Evolutionary conservation across 1,140 invertebrate genomes (phyloP).

Genomic region (Trachelipus rathkii): DNA sequence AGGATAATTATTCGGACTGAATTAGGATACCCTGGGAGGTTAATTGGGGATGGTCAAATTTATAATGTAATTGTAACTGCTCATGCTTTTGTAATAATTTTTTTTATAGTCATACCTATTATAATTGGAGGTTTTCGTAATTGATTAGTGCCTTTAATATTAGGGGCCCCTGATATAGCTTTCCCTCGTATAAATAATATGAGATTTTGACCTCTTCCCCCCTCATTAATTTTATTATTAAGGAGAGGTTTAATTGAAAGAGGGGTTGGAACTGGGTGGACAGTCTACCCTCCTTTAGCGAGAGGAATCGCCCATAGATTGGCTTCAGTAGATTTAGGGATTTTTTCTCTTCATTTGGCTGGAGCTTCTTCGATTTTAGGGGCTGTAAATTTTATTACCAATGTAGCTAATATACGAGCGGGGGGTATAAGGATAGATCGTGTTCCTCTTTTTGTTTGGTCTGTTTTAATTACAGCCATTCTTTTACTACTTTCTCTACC

Average conservation of each 20-base stretch:
- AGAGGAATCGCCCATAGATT: slow-evolving; percentile 45
- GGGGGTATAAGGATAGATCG: no score
- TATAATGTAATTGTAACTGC: slow-evolving; percentile 69
- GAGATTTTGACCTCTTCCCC: slow-evolving; percentile 67
- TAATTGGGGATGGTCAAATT: slow-evolving; percentile 64
- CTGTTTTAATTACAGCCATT: no score
- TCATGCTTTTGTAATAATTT: no score
- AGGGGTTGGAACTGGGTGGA: slow-evolving; percentile 58
- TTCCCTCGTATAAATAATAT: slow-evolving; percentile 74
- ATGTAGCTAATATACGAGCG: slow-evolving; percentile 51
- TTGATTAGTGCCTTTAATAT: slow-evolving; percentile 67
- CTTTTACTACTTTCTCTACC: no score
- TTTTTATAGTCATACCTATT: no score
- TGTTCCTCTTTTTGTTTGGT: no score
- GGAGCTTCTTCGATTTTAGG: slow-evolving; percentile 50
- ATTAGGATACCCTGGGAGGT: slow-evolving; percentile 58
- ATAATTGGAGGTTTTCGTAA: no score
- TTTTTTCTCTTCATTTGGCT: slow-evolving; percentile 50
- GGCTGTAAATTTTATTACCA: slow-evolving; percentile 51
- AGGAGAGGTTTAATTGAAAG: slow-evolving; percentile 57
- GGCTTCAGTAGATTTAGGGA: slow-evolving; percentile 46
- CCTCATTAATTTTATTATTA: slow-evolving; percentile 59
- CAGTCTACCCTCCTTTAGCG: slow-evolving; percentile 52
- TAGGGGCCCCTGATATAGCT: slow-evolving; percentile 67
- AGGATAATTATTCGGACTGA: slow-evolving; percentile 65